Evolutionary conservation across 1,140 invertebrate genomes (phyloP), one percentile per base, ranked within the genome.

Genomic region (Drosophila ercepeae): DNA sequence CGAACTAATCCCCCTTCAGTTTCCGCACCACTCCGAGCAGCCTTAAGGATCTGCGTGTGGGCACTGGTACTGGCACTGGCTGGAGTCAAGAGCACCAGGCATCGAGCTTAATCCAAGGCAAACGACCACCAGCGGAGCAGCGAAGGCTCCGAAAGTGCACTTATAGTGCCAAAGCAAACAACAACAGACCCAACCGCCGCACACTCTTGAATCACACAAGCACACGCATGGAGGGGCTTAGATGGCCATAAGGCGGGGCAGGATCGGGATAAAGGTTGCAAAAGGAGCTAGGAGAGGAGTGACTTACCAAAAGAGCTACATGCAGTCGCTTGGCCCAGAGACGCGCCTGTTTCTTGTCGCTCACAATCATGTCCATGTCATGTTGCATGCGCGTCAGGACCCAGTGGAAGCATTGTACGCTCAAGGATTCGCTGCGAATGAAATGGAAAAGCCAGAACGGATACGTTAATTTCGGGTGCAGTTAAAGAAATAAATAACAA

Each of bases 301-400:
- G 68, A 91, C 91, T 91, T 90, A 94, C 93, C 92, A 94, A 92
- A 29, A 97, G 88, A 49, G 94, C 96, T 4, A 97, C 91, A 92
- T 99, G 97, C 70, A 98, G 93, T 75, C 97, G 93, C 78, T 94
- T 93, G 8, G 96, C 95, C 98, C 97, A 99, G 18, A 94, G 89
- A 11, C 93, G 91, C 51, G 94, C 94, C 90, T 97, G 97, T 84
- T 96, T 97, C 91, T 98, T 98, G 77, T 98, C 97, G 6, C 94
- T 94, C 76, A 84, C 59, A 84, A 98, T 96, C 94, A 96, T 96
- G 86, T 98, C 97, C 88, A 95, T 95, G 91, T 96, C 98, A 65
- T 95, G 95, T 83, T 98, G 96, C 92, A 99, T 94, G 92, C 98
- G 95, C 75, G 96, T 96, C 92, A 99, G 97, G 4, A 99, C 95